phyloP scores from a whole-genome alignment of 2,888 invertebrate species.

The Zygaena filipendulae region DNA sequence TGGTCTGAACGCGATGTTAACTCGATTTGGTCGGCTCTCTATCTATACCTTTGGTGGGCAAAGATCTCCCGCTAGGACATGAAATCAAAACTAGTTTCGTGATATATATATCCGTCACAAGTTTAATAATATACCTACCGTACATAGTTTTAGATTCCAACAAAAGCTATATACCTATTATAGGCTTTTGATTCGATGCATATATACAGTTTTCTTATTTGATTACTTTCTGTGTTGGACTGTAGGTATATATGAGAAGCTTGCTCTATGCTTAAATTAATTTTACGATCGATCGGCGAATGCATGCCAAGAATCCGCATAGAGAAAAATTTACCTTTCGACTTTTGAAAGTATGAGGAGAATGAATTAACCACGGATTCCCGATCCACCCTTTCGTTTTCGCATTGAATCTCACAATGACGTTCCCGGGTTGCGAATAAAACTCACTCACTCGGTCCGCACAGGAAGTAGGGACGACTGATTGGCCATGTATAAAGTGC shows the following conservation, averaged over 20 bases:
- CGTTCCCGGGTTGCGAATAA: slow-evolving; percentile 56
- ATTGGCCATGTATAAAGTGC: slow-evolving; percentile 39
- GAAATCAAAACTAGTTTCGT: slow-evolving; percentile 30
- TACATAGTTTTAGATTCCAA: slow-evolving; percentile 8
- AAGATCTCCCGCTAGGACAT: slow-evolving; percentile 31
- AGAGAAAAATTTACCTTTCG: too few relatives aligned
- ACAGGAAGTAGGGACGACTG: slow-evolving; percentile 56
- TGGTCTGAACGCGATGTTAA: slow-evolving; percentile 20
- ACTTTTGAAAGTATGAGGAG: too few relatives aligned
- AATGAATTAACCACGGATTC: too few relatives aligned
- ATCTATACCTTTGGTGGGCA: slow-evolving; percentile 53
- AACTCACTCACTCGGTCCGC: slow-evolving; percentile 40
- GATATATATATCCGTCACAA: slow-evolving; percentile 21
- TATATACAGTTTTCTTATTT: too few relatives aligned
- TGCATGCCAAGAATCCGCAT: too few relatives aligned
- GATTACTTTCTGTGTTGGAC: too few relatives aligned
- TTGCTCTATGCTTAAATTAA: too few relatives aligned
- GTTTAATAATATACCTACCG: slow-evolving; percentile 6
- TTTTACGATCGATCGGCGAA: too few relatives aligned
- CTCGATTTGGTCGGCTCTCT: slow-evolving; percentile 24
- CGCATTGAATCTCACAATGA: slow-evolving; percentile 32
- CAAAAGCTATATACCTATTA: too few relatives aligned
- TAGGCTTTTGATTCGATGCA: too few relatives aligned
- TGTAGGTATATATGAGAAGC: too few relatives aligned
- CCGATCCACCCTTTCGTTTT: slow-evolving; percentile 51